Base-by-base conservation (phyloP, 2,113 vertebrate species). In the Pteruthius melanotis region DNA sequence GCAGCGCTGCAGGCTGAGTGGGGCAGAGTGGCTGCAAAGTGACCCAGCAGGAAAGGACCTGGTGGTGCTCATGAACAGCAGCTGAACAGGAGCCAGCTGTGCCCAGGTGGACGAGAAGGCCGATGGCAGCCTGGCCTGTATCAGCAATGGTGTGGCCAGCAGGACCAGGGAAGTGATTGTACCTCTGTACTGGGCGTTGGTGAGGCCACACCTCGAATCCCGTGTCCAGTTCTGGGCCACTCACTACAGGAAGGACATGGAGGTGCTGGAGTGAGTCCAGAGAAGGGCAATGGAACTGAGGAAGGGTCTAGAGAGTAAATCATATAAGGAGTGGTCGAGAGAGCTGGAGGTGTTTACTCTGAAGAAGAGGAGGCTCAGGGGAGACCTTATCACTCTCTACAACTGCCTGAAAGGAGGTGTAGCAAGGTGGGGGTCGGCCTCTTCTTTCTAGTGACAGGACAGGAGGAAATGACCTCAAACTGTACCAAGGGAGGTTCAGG, bases 171-270 rank as follows among this genome's bases (percentile, higher is more conserved):
- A 33, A 78, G 19, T 0, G 57, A 79, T 8, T 14, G 39, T 37
- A 0, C 4, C 1, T 1, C 24, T 47, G 24, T 11, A 30, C 10
- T n/a, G 0, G 0, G 13, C 9, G 40, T 33, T 39, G 33, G 27
- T 39, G 42, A 56, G 42, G 26, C 3, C 5, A 9, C 42, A 31
- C 3, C 35, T 49, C 6, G 3, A 56, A 30, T 56, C 4, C 27
- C 1, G 1, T 1, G 0, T 14, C 1, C 7, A 9, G 18, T 20
- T 59, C 10, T 8, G 33, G 37, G 5, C 4, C 4, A 2, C 15
- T 44, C 18, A 16, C 15, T 44, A 13, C 18, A 59, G 5, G 23
- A 39, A 27, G 7, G 31, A 28, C 11, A 56, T 0, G 11, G 22
- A 57, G 11, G 31, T 5, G 66, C 22, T 81, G 15, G 2, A 4